Percentiles rank a stretch among this genome's conserved stretches.
phyloP scores from a whole-genome alignment of 2,888 invertebrate genomes.

The Clusia tigrina region DNA sequence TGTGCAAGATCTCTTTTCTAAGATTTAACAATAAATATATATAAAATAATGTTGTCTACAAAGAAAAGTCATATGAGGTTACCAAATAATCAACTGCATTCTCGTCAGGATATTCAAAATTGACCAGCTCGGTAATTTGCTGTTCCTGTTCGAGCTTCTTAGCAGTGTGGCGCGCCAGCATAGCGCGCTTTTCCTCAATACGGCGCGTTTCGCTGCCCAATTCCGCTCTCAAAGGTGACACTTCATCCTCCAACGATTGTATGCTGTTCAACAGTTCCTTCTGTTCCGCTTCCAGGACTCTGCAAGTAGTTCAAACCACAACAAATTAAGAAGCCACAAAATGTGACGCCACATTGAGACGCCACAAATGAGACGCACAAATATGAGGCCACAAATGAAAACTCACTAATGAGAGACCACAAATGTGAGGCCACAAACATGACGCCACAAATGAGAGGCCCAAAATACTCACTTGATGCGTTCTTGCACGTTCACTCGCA shows the following conservation, averaged over 20 bases:
- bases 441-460: slow-evolving; percentile 24
- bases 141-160: slow-evolving; percentile 38
- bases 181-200: slow-evolving; percentile 35
- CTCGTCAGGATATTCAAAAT: slow-evolving; percentile 54
- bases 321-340: neutral
- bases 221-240: slow-evolving; percentile 34
- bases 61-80: slow-evolving; percentile 18
- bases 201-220: slow-evolving; percentile 35
- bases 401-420: neutral
- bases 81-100: slow-evolving; percentile 57
- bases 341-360: too few species aligned
- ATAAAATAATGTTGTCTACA: neutral
- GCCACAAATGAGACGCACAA: too few species aligned
- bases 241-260: slow-evolving; percentile 30
- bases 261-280: slow-evolving; percentile 23
- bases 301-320: too few species aligned
- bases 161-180: slow-evolving; percentile 41
- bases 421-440: slow-evolving; percentile 36
- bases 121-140: slow-evolving; percentile 53
- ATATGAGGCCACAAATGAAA: too few species aligned
- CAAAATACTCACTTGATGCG: slow-evolving; percentile 62
- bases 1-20: slow-evolving; percentile 61
- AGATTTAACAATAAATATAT: neutral
- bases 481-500: slow-evolving; percentile 75
- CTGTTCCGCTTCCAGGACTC: slow-evolving; percentile 38